A percentile compares a stretch with the other conserved stretches of the same genome.
These are phyloP conservation scores for Conomelus anceps DNA, from an alignment of 2,888 invertebrate species.

Conservation along the genomic window DNA sequence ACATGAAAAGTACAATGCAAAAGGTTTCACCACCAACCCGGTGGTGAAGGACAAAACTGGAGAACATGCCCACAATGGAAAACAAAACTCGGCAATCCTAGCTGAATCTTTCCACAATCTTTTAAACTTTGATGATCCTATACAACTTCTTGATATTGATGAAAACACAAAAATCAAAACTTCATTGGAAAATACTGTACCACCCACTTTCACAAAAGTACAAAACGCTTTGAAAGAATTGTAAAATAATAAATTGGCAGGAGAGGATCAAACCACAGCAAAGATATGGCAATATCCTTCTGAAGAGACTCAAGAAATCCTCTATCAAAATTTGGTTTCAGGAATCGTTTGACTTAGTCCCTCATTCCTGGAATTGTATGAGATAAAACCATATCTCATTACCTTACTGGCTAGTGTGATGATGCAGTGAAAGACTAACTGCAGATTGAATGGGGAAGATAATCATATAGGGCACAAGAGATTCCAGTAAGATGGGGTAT, in stretches of 20 bases:
- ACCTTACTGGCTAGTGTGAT: too few species aligned
- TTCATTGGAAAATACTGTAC: background rate
- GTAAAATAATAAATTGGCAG: background rate
- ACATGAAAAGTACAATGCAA: background rate
- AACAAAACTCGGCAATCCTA: background rate
- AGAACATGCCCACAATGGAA: background rate
- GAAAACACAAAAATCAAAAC: background rate
- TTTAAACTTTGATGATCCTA: background rate
- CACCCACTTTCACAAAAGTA: background rate
- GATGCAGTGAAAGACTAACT: too few species aligned
- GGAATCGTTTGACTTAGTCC: too few species aligned
- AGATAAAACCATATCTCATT: too few species aligned
- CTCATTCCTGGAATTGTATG: too few species aligned
- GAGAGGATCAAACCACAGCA: background rate
- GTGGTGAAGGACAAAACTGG: background rate
- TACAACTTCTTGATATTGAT: background rate
- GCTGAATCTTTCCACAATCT: background rate
- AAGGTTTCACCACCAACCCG: background rate
- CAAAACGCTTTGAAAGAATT: background rate
- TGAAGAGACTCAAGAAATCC: background rate
- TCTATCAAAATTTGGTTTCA: background rate
- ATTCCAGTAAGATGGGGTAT: too few species aligned
- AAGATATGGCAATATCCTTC: background rate
- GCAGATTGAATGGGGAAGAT: too few species aligned
- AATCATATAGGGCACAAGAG: too few species aligned